phyloP scores from a whole-genome alignment of 2,888 invertebrate genomes.

The Acrobasis consociella region DNA sequence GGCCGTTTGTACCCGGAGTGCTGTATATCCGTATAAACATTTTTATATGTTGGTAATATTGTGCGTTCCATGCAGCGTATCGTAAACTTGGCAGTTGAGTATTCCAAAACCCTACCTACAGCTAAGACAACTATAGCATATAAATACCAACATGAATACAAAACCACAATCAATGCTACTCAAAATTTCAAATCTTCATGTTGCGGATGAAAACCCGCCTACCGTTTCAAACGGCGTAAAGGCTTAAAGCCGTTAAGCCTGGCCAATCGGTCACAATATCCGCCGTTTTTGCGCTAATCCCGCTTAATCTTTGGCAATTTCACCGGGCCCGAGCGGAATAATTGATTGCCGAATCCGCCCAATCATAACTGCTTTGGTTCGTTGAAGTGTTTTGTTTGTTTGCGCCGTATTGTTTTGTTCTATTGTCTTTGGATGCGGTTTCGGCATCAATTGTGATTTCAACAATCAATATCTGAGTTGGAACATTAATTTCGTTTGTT shows the following conservation, averaged over 20 bases:
- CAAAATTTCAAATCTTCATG: background rate
- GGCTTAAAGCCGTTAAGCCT: constrained; percentile 13
- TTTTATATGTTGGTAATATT: too few relatives aligned
- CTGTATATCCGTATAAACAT: too few relatives aligned
- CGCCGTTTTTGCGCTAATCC: constrained; percentile 15
- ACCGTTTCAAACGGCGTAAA: constrained; percentile 10
- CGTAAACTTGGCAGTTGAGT: too few relatives aligned
- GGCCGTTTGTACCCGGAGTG: too few relatives aligned
- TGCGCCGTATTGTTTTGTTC: background rate
- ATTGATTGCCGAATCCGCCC: constrained; percentile 8
- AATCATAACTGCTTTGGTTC: constrained; percentile 7
- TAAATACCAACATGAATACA: background rate
- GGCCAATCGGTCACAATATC: constrained; percentile 18
- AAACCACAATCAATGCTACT: background rate
- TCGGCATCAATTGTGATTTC: background rate
- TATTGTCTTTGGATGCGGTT: constrained; percentile 1
- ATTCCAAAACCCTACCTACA: too few relatives aligned
- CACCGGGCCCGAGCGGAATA: constrained; percentile 19
- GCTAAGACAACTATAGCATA: too few relatives aligned
- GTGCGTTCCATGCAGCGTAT: too few relatives aligned
- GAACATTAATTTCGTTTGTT: background rate
- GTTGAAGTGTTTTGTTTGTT: constrained; percentile 10
- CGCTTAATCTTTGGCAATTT: constrained; percentile 17
- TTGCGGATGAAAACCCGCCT: background rate
- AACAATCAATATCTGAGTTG: background rate